Base-by-base conservation (phyloP, 2,888 invertebrate species). In the Noctua fimbriata region DNA sequence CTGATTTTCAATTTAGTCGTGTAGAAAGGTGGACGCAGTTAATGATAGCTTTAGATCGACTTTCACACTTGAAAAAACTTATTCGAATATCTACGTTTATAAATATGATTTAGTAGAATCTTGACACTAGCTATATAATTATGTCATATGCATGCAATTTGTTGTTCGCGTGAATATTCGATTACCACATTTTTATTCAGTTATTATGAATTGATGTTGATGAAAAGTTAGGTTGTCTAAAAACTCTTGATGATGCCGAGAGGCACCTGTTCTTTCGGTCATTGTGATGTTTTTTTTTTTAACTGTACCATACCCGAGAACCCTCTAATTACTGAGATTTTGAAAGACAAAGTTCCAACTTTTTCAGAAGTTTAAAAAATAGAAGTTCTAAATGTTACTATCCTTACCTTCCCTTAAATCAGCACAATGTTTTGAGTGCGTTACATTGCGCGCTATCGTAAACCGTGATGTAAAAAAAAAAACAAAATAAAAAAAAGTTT, bases 1-100 rank as follows among this genome's bases (percentile, higher is more conserved):
- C 49, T 75, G 79, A 63, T 87, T 77, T 83, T 83, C 80, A 80
- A 80, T 83, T 83, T 73, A 69, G 32, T 75, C 10, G n/a, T 69
- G 21, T 83, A 79, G 79, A 83, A 86, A 87, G 84, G 76, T 79
- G 69, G 44, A 72, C 69, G 41, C 60, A 47, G 65, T 66, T 85
- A 74, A 79, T 83, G 76, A 76, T 76, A 85, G 70, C 69, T 52
- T 73, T 55, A 47, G 67, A 66, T 79, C 58, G 47, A 79, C 87
- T 85, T 86, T 85, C 87, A 79, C 83, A 76, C 65, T 47, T 71
- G 55, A 72, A 74, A 77, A 58, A 73, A 73, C 55, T 67, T 67
- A 36, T 32, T 47, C 71, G 32, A 41, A 41, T 73, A 67, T 36
- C 5, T 24, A 67, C 65, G 18, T 49, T 66, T 63, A 78, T 63